Percentiles rank a stretch among this genome's conserved stretches.
Conservation (phyloP, 2,113 vertebrate genomes). For the Grallaria varia region DNA sequence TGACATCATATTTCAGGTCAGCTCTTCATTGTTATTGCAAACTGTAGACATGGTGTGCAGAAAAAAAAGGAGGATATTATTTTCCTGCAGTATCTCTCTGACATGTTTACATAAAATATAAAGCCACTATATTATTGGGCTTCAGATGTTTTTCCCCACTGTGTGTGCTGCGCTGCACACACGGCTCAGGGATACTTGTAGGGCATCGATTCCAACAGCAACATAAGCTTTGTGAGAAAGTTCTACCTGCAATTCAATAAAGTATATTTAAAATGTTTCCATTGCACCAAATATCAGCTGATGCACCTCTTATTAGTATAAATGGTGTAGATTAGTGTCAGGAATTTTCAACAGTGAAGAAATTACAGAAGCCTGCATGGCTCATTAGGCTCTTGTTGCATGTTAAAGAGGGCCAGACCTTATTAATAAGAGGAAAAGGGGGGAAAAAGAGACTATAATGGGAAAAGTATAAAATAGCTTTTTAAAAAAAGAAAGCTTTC, state of each 20-base stretch:
- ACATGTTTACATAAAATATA: conserved; percentile 9
- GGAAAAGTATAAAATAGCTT: conserved; percentile 23
- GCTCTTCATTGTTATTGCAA: not conserved
- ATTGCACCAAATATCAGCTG: conserved; percentile 75
- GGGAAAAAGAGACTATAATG: not conserved
- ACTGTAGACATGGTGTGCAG: not conserved
- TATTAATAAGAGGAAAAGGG: conserved; percentile 73
- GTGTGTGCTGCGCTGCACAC: not conserved
- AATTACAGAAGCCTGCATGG: conserved; percentile 79
- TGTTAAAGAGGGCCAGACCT: conserved; percentile 78
- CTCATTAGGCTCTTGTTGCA: conserved; percentile 79
- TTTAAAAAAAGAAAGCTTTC: not conserved
- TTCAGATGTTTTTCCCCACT: not conserved
- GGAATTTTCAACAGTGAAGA: conserved; percentile 80
- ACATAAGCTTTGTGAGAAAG: conserved; percentile 39
- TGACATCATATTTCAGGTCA: conserved; percentile 42
- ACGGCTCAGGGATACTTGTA: not conserved
- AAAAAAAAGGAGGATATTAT: not conserved
- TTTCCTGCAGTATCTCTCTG: conserved; percentile 29
- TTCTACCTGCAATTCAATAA: conserved; percentile 63
- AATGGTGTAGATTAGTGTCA: conserved; percentile 82
- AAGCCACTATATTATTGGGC: not conserved
- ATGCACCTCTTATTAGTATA: conserved; percentile 81
- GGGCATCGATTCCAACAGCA: conserved; percentile 21
- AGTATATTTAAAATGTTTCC: conserved; percentile 72